Evolutionary conservation across 1,140 invertebrate species (phyloP).

Genomic region (Bemisia tabaci): DNA sequence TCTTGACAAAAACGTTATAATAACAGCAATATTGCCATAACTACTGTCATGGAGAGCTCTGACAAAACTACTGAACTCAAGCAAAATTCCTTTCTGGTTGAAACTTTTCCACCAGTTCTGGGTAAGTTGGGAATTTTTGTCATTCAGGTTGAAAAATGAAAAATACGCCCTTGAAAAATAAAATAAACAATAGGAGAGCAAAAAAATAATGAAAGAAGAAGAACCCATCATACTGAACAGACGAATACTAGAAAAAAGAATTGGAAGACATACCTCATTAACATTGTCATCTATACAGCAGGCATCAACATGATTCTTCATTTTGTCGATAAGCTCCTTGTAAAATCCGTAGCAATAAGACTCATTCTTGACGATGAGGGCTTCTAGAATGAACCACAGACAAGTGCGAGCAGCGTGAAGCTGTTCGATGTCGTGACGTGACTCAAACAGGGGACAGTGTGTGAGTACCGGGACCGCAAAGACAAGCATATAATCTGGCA

Average conservation of each 20-base stretch:
- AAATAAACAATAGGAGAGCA: too few relatives aligned
- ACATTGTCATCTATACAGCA: constrained; percentile 58
- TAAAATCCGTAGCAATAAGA: constrained; percentile 94
- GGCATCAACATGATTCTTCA: constrained; percentile 84
- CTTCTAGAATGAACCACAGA: constrained; percentile 86
- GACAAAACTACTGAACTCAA: too few relatives aligned
- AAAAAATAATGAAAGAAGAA: too few relatives aligned
- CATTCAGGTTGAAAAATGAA: too few relatives aligned
- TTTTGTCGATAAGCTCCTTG: constrained; percentile 79
- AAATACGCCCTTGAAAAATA: too few relatives aligned
- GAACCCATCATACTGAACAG: too few relatives aligned
- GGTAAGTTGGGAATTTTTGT: too few relatives aligned
- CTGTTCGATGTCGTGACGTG: constrained; percentile 56
- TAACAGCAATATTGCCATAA: too few relatives aligned
- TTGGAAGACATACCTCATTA: constrained; percentile 56
- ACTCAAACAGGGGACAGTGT: constrained; percentile 72
- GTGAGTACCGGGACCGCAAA: constrained; percentile 87
- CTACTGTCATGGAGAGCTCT: too few relatives aligned
- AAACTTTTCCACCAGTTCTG: too few relatives aligned
- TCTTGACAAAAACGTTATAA: too few relatives aligned
- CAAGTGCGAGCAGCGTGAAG: constrained; percentile 67
- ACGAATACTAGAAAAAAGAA: constrained; percentile 6
- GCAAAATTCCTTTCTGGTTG: too few relatives aligned
- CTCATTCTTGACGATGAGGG: constrained; percentile 82
- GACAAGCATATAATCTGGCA: constrained; percentile 92